Conservation (phyloP, 2,113 vertebrate species). For the Saccopteryx bilineata region DNA sequence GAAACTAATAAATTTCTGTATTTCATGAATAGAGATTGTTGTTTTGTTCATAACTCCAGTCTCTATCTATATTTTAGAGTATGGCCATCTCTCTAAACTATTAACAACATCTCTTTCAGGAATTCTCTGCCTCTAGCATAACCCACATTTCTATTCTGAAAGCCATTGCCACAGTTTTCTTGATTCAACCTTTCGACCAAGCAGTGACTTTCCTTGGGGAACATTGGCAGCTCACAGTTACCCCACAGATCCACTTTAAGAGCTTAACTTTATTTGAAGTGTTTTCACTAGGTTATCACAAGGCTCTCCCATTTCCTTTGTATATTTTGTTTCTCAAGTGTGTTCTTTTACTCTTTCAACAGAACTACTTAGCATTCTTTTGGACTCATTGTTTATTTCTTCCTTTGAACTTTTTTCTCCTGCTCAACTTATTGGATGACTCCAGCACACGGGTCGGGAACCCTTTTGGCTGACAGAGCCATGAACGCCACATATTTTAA, state of each 20-base stretch:
- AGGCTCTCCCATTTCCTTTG: constrained; percentile 6
- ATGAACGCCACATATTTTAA: too few species aligned
- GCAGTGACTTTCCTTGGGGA: neutral
- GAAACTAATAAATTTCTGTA: constrained; percentile 37
- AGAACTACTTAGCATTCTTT: neutral
- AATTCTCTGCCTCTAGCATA: constrained; percentile 11
- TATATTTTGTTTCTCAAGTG: constrained; percentile 13
- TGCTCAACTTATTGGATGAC: neutral
- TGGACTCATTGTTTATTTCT: constrained; percentile 34
- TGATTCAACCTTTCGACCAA: neutral
- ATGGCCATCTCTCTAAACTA: constrained; percentile 2
- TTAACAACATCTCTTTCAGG: neutral
- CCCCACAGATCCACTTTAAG: neutral
- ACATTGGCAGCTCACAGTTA: neutral
- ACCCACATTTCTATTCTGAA: neutral
- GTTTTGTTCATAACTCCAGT: neutral
- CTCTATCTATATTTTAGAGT: constrained; percentile 16
- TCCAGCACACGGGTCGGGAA: neutral
- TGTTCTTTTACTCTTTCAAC: constrained; percentile 26
- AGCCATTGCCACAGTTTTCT: neutral
- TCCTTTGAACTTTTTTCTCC: constrained; percentile 32
- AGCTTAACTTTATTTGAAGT: neutral
- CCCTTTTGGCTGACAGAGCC: too few species aligned
- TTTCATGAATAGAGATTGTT: neutral
- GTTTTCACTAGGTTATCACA: neutral